Evolutionary conservation across 2,113 vertebrate species (phyloP), one percentile per base, ranked within the genome.

Genomic region (Grallaria varia): DNA sequence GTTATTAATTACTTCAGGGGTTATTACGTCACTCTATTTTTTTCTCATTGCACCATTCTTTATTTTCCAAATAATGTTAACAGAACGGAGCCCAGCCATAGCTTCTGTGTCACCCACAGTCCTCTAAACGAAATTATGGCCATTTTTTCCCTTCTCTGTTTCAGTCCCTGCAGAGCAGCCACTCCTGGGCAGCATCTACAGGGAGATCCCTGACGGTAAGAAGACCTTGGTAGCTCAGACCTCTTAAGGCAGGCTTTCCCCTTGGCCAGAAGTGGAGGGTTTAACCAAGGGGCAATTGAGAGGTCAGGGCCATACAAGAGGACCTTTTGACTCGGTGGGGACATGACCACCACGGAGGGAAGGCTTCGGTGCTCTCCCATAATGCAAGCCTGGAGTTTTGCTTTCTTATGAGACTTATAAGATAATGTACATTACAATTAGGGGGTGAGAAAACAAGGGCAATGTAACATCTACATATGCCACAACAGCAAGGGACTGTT

Each of bases 131-230:
- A 58, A 37, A 20, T 71, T 6, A 45, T 0, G 16, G 66, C 44
- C 20, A 2, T 22, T 60, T 66, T n/a, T 16, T 5, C 44, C 28
- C 21, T 74, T 91, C 84, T 91, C 40, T 56, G 33, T 71, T 90
- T 16, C 85, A 97, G 96, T 33, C 45, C 40, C 83, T 37, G 8
- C 28, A 1, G 20, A 37, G 35, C 68, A 96, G 31, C 81, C 31
- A 1, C 24, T 45, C 79, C 44, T 35, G 85, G 68, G 24, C 67
- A 50, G 24, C 69, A 39, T 2, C 95, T 24, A 21, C 93, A 42
- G 55, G 6, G 18, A 76, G 8, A 63, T 52, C 40, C 63, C 50
- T 75, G 90, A 63, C 1, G 97, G 98, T 98, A 98, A 97, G 97
- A 75, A 84, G 39, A 33, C 3, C 39, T 63, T 63, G 20, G 24